Base-by-base conservation (phyloP, 2,888 invertebrate species). In the Epinotia nisella region DNA sequence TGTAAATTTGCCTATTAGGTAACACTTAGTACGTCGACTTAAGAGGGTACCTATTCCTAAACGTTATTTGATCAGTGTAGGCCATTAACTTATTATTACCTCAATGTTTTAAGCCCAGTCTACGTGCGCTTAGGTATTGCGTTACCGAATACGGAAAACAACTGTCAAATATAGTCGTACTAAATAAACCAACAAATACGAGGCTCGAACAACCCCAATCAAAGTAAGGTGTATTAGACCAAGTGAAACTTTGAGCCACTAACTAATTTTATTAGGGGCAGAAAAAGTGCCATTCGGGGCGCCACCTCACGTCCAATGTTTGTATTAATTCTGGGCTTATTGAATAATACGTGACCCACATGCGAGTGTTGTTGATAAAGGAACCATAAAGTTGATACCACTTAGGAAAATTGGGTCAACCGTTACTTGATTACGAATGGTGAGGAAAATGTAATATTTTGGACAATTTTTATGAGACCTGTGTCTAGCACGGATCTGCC, bases 241-340 rank as follows among this genome's bases (percentile, higher is more conserved):
- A 56, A 60, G 66, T 35, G 45, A 74, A 67, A 71, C 58, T 67
- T 61, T 49, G 21, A 35, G 53, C 29, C 60, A 51, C 17, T 19
- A 35, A 58, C 66, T 64, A 67, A 65, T 67, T 74, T 75, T 70
- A 74, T 74, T 74, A 71, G 68, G 51, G 21, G 61, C 71, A 67
- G 67, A 74, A 75, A 74, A 71, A 75, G 70, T 68, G 67, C 67
- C 72, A 39, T 71, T 75, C 71, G n/a, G 24, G 53, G 13, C 55
- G 29, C 62, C 74, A 60, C 56, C 70, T 74, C 75, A 76, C 75
- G 75, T 75, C 51, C 69, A 58, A 17, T 73, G 72, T 71, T 61
- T 69, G 69, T 74, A 75, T 76, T 76, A 76, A 76, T 76, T 75
- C 74, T 66, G 74, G 74, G 71, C 75, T 74, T 76, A 76, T 75